These are phyloP conservation scores for Lepidocolaptes lacrymiger DNA, from an alignment of 2,797 vertebrate species.

Conservation along the genomic window DNA sequence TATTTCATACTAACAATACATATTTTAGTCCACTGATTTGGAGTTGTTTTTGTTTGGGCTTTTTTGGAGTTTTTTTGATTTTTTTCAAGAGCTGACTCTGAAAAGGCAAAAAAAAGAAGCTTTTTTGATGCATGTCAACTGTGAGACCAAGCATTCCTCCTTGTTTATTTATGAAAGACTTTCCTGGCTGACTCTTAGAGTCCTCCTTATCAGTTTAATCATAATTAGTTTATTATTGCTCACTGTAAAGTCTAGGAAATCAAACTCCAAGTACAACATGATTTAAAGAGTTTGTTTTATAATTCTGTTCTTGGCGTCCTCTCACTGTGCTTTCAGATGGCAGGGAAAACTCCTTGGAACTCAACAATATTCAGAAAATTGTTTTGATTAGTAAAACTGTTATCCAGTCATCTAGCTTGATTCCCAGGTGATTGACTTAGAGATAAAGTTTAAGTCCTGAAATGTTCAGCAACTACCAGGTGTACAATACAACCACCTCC, in stretches of 20 bases:
- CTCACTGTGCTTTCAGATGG: slow-evolving; percentile 41
- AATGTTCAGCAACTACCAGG: slow-evolving; percentile 67
- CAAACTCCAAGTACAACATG: slow-evolving; percentile 51
- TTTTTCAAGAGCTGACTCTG: background rate
- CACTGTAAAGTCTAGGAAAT: slow-evolving; percentile 66
- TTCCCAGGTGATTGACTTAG: slow-evolving; percentile 68
- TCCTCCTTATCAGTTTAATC: slow-evolving; percentile 63
- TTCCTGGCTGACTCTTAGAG: slow-evolving; percentile 41
- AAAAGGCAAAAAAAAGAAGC: background rate
- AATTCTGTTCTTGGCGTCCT: slow-evolving; percentile 25
- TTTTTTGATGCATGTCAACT: slow-evolving; percentile 40
- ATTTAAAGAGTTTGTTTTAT: slow-evolving; percentile 40
- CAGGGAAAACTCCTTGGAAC: slow-evolving; percentile 53
- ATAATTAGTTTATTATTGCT: slow-evolving; percentile 67
- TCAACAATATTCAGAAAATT: slow-evolving; percentile 68
- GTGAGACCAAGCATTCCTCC: slow-evolving; percentile 39
- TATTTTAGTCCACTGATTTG: background rate
- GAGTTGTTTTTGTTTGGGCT: background rate
- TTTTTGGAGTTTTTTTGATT: background rate
- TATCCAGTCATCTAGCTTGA: slow-evolving; percentile 65
- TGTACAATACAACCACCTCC: slow-evolving; percentile 36
- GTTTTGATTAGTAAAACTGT: slow-evolving; percentile 74
- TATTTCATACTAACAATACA: background rate
- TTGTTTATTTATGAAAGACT: slow-evolving; percentile 58
- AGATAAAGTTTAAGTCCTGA: slow-evolving; percentile 74